Evolutionary conservation across 2,113 vertebrate genomes (phyloP), one percentile per base, ranked within the genome.

Genomic region (Excalfactoria chinensis): DNA sequence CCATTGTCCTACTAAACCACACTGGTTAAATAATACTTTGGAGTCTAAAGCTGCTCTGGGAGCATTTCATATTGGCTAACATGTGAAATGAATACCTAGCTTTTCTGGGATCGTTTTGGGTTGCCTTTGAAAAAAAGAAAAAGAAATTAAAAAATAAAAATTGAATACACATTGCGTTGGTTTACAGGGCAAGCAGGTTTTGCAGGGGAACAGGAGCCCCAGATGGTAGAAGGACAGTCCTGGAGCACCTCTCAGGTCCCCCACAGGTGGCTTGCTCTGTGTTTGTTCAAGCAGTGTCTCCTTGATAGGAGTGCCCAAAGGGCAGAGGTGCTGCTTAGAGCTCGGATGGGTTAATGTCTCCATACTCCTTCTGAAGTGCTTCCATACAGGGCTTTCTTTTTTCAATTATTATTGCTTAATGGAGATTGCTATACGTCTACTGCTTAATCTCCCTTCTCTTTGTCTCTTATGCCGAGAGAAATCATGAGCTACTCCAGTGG

Each of bases 1-100:
- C 96, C 93, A 97, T 97, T 97, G 97, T 96, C 97, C 96, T 94
- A 82, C 95, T 97, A 92, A 97, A 97, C 97, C 97, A 95, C 96
- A 89, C 88, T 81, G 97, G 95, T 96, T 97, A 98, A 98, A 97
- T 95, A 97, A 98, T 96, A 96, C 96, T 94, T 95, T 41, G 93
- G 91, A 97, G 89, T 91, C 96, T 90, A 97, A 97, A 96, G 95
- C 95, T 92, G 93, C 93, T 97, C 90, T 86, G 73, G 87, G 91
- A 96, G 96, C 92, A 90, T 96, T 97, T 96, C 92, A 41, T 95
- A 96, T 37, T 66, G 88, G 84, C 95, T 97, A 95, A 88, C 84
- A 83, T 90, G 79, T 90, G 96, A 97, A 97, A 98, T 75, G 94
- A 97, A 97, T 94, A 96, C 93, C 81, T 86, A 86, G 94, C 75